Evolutionary conservation across 2,113 vertebrate genomes (phyloP), one percentile per base, ranked within the genome.

Genomic region (Varanus komodoensis): DNA sequence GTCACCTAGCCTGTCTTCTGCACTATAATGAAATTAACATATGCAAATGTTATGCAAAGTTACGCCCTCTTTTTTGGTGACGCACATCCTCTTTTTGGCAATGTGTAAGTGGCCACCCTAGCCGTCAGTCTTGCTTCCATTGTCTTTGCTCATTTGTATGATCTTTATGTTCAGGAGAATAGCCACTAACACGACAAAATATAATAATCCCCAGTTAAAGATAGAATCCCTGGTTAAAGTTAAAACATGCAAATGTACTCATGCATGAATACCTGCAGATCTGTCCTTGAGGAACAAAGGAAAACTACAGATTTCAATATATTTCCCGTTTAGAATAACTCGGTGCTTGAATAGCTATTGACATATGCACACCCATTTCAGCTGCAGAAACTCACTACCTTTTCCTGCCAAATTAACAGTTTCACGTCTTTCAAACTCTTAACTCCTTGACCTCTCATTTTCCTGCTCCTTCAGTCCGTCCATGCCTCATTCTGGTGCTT

Each of bases 371-470:
- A 34, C 34, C 38, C 6, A 52, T 44, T 71, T 54, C 19, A 87
- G 71, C 19, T 82, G 9, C n/a, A 38, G 0, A 0, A 92, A 84
- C 84, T 86, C 84, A 84, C 92, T 91, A 52, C 2, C 38, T 19
- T 48, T 82, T 91, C 84, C 93, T 8, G 89, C 29, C 27, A 74
- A 91, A 86, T 71, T 64, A 25, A 91, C 87, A 74, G 19, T 80
- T 91, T 83, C 92, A 87, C 68, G 1, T 44, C 17, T 94, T 84
- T 88, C 87, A 68, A 87, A 57, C 15, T 85, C 17, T 64, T 29
- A 82, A 74, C 69, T 81, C 23, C 79, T 14, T 89, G 79, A 85
- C 69, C 67, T 79, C 1, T 64, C 29, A 91, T 88, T 90, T 75
- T 11, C 9, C 54, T 6, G 38, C 38, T 9, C 8, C 1, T 80